phyloP scores from a whole-genome alignment of 2,797 vertebrate genomes.

The Pogoniulus pusillus region DNA sequence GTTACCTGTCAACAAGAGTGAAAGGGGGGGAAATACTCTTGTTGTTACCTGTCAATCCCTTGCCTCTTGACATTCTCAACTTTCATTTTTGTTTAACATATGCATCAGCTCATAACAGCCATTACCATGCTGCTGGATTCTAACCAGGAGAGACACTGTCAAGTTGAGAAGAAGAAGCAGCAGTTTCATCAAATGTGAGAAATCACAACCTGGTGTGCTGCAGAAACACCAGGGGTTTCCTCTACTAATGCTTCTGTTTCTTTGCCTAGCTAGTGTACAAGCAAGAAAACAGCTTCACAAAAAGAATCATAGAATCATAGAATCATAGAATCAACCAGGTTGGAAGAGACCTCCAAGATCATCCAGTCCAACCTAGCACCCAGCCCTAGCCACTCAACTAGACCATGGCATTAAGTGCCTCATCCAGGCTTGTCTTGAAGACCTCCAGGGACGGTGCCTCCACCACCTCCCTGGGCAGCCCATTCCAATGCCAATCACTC shows the following conservation, averaged over 20 bases:
- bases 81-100: slow-evolving; percentile 21
- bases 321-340: no score
- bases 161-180: slow-evolving; percentile 10
- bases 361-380: no score
- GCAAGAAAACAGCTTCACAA: neutral
- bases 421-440: no score
- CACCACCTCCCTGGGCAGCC: no score
- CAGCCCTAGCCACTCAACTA: no score
- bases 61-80: slow-evolving; percentile 11
- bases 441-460: no score
- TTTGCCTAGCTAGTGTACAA: neutral
- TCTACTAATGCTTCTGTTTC: neutral
- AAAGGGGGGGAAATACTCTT: no score
- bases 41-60: neutral
- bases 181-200: neutral
- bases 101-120: slow-evolving; percentile 22
- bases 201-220: neutral
- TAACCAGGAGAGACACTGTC: slow-evolving; percentile 12
- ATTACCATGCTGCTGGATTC: neutral
- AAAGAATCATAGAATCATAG: no score
- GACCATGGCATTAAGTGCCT: no score
- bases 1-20: neutral
- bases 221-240: neutral
- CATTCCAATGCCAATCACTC: no score
- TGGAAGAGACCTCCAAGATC: no score